Evolutionary conservation across 2,888 invertebrate species (phyloP).

Genomic region (Agonopterix subpropinquella): DNA sequence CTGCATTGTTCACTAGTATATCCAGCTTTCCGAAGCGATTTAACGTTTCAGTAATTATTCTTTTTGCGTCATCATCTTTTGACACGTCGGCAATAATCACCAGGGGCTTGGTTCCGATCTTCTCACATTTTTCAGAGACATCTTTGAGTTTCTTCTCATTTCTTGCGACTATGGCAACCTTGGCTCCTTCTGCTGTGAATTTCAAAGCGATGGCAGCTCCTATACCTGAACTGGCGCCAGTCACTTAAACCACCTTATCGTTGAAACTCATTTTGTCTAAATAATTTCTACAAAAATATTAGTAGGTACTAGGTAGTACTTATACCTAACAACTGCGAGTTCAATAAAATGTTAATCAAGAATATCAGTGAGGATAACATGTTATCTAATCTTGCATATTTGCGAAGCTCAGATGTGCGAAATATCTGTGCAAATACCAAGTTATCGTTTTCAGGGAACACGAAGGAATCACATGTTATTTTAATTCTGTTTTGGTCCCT

Average conservation of each 20-base stretch:
- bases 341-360: no score
- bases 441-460: no score
- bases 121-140: conserved; percentile 10
- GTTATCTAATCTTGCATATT: background rate
- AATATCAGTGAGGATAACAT: background rate
- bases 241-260: conserved; percentile 31
- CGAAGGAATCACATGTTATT: no score
- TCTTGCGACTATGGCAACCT: conserved; percentile 15
- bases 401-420: no score
- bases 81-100: conserved; percentile 24
- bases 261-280: conserved; percentile 17
- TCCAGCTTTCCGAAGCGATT: conserved; percentile 26
- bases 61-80: conserved; percentile 19
- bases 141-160: conserved; percentile 14
- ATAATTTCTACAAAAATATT: no score
- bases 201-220: conserved; percentile 25
- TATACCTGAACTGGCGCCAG: conserved; percentile 34
- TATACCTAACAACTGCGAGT: no score
- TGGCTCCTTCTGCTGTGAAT: conserved; percentile 25
- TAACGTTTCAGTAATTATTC: conserved; percentile 22
- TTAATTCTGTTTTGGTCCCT: no score
- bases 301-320: no score
- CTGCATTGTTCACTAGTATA: conserved; percentile 33
- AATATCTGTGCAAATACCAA: no score
- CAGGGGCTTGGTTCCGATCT: conserved; percentile 17